phyloP scores from a whole-genome alignment of 2,888 invertebrate species.

The Lycophotia porphyrea region DNA sequence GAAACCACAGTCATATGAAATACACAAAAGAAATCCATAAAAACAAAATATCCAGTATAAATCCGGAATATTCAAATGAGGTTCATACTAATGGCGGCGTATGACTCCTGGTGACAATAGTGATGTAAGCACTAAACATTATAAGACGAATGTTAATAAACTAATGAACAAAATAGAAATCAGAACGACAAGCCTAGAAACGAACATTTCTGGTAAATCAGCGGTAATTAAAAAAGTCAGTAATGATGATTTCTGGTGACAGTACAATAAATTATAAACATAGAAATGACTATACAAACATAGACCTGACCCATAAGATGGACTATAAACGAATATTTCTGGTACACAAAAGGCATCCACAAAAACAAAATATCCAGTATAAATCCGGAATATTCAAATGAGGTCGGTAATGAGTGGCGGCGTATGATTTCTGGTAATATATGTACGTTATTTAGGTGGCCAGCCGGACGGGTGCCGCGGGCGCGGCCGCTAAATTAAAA shows the following conservation, averaged over 20 bases:
- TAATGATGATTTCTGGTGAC: not conserved
- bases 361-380: conserved; percentile 61
- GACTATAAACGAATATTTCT: conserved; percentile 12
- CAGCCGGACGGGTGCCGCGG: conserved; percentile 86
- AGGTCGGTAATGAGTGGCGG: conserved; percentile 85
- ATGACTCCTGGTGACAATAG: not conserved
- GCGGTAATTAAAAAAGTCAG: not conserved
- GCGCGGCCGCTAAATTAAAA: conserved; percentile 89
- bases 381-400: conserved; percentile 80
- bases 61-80: not conserved
- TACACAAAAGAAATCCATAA: not conserved
- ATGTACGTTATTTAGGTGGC: conserved; percentile 85
- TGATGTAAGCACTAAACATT: not conserved
- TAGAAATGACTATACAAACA: conserved; percentile 1
- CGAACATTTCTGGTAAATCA: not conserved
- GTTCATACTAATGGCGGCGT: not conserved
- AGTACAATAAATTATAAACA: not conserved
- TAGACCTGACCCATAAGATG: not conserved
- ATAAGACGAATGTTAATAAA: not conserved
- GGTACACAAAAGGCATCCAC: conserved; percentile 42
- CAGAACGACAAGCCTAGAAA: not conserved
- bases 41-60: not conserved
- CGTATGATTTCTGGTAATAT: conserved; percentile 86
- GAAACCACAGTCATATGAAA: too few relatives aligned
- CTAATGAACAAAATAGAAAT: not conserved